Percentiles rank a stretch among this genome's conserved stretches.
phyloP scores from a whole-genome alignment of 2,113 vertebrate genomes.

The Petrocephalus zakoni region DNA sequence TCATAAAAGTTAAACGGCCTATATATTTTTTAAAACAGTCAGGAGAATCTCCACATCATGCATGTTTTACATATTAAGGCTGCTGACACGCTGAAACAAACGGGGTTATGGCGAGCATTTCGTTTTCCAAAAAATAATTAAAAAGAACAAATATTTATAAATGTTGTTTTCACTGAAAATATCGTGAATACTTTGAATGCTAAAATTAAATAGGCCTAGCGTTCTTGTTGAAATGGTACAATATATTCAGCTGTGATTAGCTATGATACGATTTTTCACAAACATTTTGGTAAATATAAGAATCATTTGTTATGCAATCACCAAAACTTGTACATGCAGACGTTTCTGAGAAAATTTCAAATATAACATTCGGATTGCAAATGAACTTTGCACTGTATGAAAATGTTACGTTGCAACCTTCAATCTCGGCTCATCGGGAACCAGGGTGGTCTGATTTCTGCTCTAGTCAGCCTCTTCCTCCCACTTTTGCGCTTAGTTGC shows the following conservation, averaged over 20 bases:
- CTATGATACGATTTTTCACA: not conserved
- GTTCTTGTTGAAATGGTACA: not conserved
- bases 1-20: not conserved
- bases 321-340: not conserved
- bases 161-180: not conserved
- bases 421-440: not conserved
- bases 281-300: not conserved
- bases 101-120: not conserved
- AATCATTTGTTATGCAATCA: not conserved
- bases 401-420: not conserved
- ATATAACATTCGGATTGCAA: not conserved
- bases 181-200: not conserved
- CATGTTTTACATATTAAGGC: not conserved
- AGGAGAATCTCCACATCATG: not conserved
- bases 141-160: not conserved
- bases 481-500: not conserved
- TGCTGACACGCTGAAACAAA: not conserved
- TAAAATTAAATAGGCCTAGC: not conserved
- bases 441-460: not conserved
- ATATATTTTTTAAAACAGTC: not conserved
- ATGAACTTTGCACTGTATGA: not conserved
- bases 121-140: not conserved
- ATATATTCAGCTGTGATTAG: not conserved
- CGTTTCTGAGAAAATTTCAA: not conserved
- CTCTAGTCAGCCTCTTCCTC: not conserved